Base-by-base conservation (phyloP, 2,888 invertebrate genomes). In the Tanypteryx hageni region DNA sequence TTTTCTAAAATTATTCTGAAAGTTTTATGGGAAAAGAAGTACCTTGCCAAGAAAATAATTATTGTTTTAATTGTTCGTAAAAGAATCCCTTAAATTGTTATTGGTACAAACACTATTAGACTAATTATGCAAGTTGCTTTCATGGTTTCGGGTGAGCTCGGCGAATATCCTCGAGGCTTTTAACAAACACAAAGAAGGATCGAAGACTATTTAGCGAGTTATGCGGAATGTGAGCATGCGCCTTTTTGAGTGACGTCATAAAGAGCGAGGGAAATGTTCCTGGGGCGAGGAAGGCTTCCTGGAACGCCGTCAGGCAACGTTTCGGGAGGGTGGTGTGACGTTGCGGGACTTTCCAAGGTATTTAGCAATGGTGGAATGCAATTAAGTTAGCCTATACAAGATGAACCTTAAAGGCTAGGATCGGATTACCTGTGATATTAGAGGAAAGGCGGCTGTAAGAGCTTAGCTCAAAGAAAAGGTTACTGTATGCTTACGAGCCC, bases 361-460 rank as follows among this genome's bases (percentile, higher is more conserved):
- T 76, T 76, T 76, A 76, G 76, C 76, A 27, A 22, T 76, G 11
- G 76, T 14, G 76, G 76, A 76, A 76, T 76, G 76, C 76, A 76
- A 76, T 76, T 76, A 76, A 76, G 64, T n/a, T 18, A 64, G 76
- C 76, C 76, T n/a, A 76, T 27, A 76, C 22, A 76, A 76, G 76
- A 76, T 76, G 76, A 76, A 76, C 76, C 76, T 76, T 76, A 76
- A 76, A 76, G 76, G 76, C 76, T 27, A 76, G 76, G 76, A 13
- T 76, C 27, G 76, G 27, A 76, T 76, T 76, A 76, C 76, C 11
- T n/a, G 22, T 11, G 27, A 76, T 27, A 76, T 76, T 22, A 76
- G 27, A 76, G 76, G 22, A 76, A 76, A 76, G 76, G 22, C 68
- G 68, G 68, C 13, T n/a, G 9, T 9, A 22, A n/a, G 68, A 27